Conservation (phyloP, 1,140 invertebrate species). For the Cydia amplana region DNA sequence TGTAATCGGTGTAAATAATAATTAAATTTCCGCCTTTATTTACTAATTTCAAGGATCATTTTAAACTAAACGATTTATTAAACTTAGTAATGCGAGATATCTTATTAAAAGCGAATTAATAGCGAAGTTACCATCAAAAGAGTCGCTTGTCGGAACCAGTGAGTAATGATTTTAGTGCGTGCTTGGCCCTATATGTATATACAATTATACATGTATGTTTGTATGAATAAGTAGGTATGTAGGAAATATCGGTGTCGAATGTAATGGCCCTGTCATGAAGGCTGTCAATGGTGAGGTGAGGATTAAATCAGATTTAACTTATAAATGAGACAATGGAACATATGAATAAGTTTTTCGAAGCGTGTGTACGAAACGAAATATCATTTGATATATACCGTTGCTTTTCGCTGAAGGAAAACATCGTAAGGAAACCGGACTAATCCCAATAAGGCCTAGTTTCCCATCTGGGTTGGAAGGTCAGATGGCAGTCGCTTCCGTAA, state of each 20-base stretch:
- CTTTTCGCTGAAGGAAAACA: no score
- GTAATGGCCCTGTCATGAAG: constrained; percentile 44
- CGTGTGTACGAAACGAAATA: no score
- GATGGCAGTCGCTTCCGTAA: no score
- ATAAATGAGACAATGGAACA: no score
- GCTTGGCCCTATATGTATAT: constrained; percentile 28
- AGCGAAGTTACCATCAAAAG: constrained; percentile 42
- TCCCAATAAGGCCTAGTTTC: no score
- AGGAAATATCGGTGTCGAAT: constrained; percentile 35
- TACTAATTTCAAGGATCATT: neutral
- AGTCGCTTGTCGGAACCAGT: constrained; percentile 53
- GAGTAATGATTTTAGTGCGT: constrained; percentile 61
- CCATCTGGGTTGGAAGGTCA: no score
- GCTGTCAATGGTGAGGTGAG: constrained; percentile 36
- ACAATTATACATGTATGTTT: no score
- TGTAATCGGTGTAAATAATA: neutral
- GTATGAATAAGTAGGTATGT: no score
- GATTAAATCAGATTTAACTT: neutral
- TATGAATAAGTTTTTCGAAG: no score
- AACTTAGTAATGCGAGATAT: neutral
- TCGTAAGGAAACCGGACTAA: no score
- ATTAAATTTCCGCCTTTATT: neutral
- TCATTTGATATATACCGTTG: no score
- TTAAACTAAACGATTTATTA: neutral
- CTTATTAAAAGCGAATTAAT: constrained; percentile 14